These are phyloP conservation scores for Diachasma alloeum DNA, from an alignment of 1,140 invertebrate genomes.

Conservation along the genomic window DNA sequence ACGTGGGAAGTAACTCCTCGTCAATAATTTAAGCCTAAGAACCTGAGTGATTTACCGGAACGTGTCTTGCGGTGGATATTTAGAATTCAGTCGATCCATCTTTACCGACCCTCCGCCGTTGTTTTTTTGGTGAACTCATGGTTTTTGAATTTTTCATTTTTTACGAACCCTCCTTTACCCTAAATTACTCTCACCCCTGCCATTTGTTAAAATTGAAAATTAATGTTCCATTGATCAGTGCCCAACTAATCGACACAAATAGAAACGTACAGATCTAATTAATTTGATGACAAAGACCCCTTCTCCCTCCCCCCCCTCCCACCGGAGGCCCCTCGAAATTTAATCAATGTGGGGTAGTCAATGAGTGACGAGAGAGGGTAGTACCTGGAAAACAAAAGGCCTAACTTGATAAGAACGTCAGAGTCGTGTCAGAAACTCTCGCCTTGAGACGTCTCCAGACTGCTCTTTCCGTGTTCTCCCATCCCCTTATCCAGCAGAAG, in stretches of 20 bases:
- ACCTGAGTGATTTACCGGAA: not conserved
- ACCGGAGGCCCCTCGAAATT: not conserved
- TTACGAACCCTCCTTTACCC: not conserved
- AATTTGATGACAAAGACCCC: not conserved
- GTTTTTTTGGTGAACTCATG: not conserved
- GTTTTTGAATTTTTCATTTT: too few species aligned
- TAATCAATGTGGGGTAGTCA: slow-evolving; percentile 12
- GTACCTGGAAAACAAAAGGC: slow-evolving; percentile 42
- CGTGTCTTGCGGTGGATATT: not conserved
- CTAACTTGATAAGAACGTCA: slow-evolving; percentile 51
- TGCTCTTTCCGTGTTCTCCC: not conserved
- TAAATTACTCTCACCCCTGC: not conserved
- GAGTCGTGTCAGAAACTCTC: slow-evolving; percentile 42
- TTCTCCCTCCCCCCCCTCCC: not conserved
- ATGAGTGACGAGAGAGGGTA: not conserved
- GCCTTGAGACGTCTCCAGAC: slow-evolving; percentile 34
- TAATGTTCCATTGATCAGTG: not conserved
- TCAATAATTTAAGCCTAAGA: not conserved
- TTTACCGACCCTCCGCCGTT: not conserved
- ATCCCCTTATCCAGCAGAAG: not conserved
- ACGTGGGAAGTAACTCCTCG: not conserved
- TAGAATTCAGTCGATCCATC: not conserved
- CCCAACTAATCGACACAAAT: not conserved
- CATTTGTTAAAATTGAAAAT: not conserved
- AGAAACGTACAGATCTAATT: not conserved